Evolutionary conservation across 2,888 invertebrate genomes (phyloP), one percentile per base, ranked within the genome.

Genomic region (Cyclophora punctaria): DNA sequence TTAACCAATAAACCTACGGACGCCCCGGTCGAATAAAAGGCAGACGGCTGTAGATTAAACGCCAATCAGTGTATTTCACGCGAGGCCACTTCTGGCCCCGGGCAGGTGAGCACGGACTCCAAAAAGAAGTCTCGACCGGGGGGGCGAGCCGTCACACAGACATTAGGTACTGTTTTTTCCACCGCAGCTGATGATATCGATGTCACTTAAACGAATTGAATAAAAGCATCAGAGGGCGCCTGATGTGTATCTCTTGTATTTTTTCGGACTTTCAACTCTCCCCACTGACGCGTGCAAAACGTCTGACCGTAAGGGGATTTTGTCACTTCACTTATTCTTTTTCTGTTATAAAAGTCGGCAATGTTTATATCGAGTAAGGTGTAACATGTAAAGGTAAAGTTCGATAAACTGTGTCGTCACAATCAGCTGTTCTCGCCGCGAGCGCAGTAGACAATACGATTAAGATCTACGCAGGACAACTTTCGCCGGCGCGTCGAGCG

Each of bases 381-480:
- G 67, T 62, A 64, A 64, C 69, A 75, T 77, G 77, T 70, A 75
- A 78, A 73, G 70, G 71, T 73, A 75, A 79, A 81, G 82, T 82
- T 79, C 70, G 72, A 78, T 73, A 73, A 79, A 78, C 68, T 73
- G 78, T 83, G 85, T 75, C 81, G 78, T 78, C 82, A 80, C 81
- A 78, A 80, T 85, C 86, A 87, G 87, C 87, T 87, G 87, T 79
- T 80, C 73, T 76, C 75, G 80, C 79, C 82, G 85, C 83, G 80
- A 85, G 86, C 85, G 87, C 87, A 86, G 83, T 85, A 87, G 86
- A 87, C 87, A 89, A 89, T 87, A 83, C 87, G 89, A 89, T 89
- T 88, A 89, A 89, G 87, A 89, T 89, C 89, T 88, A 89, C 88
- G 89, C 87, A 84, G 87, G 88, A 87, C 88, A 89, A 89, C 87